Evolutionary conservation across 2,888 invertebrate genomes (phyloP), one percentile per base, ranked within the genome.

Genomic region (Leptopterna dolabrata): DNA sequence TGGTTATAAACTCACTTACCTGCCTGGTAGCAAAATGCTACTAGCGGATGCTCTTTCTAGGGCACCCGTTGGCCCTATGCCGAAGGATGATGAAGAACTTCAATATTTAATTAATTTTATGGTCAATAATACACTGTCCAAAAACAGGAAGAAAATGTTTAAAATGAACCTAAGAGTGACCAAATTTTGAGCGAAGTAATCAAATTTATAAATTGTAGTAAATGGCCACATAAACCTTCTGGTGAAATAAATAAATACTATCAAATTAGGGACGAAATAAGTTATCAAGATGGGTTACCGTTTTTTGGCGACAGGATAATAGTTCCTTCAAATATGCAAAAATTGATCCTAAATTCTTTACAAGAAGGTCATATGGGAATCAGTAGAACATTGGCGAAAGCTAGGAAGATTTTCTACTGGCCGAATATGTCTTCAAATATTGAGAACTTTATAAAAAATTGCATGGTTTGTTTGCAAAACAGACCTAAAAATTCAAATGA

Each of bases 301-400:
- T 27, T 14, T 9, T 73, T 30, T 16, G 29, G 73, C 16, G 41
- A 73, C n/a, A 29, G 73, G 9, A 24, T 73, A 73, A 9, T 73
- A n/a, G 73, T 27, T 9, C 73, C 73, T 27, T 16, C 36, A 3
- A 41, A 4, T n/a, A 3, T 27, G n/a, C 11, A 73, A 73, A 30
- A 9, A n/a, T 2, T 2, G 27, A 41, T 73, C 1, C 30, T 73
- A 36, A 41, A 73, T n/a, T n/a, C n/a, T n/a, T n/a, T n/a, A n/a
- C n/a, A n/a, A n/a, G n/a, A n/a, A n/a, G n/a, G n/a, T n/a, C 89
- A 89, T 85, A 6, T 89, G 14, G 89, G 89, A n/a, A 76, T 87
- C 13, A 51, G 71, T 9, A 89, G 88, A 82, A 89, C 88, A 19
- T 76, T 88, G 70, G 13, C 41, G 0, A 88, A 86, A 55, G 89